phyloP scores from a whole-genome alignment of 1,140 invertebrate genomes.

The Anastrepha obliqua region DNA sequence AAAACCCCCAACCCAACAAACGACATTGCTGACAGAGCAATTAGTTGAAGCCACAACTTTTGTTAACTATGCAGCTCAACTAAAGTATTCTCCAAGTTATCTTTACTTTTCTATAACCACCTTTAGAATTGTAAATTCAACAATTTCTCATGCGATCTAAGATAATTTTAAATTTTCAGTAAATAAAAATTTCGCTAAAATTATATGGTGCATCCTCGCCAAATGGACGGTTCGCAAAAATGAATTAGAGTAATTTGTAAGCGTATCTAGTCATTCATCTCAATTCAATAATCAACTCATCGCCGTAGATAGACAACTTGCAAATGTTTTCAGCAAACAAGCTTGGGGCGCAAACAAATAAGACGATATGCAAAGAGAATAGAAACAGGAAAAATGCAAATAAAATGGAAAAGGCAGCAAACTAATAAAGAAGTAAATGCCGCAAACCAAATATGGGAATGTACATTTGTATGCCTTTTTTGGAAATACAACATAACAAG shows the following conservation, averaged over 20 bases:
- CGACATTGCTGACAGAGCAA: no score
- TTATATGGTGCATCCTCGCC: no score
- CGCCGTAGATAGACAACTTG: slow-evolving; percentile 50
- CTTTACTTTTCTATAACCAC: no score
- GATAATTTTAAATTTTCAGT: no score
- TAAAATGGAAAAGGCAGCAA: slow-evolving; percentile 19
- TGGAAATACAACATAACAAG: neutral
- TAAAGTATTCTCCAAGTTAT: no score
- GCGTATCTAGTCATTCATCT: slow-evolving; percentile 41
- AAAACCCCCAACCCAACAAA: no score
- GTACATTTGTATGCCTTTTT: slow-evolving; percentile 36
- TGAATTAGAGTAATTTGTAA: slow-evolving; percentile 53
- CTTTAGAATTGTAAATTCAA: no score
- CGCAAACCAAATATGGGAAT: slow-evolving; percentile 31
- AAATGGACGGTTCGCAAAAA: neutral
- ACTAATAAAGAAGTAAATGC: slow-evolving; percentile 53
- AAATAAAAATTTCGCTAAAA: no score
- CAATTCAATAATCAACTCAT: slow-evolving; percentile 53
- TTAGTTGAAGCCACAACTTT: no score
- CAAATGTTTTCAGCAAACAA: slow-evolving; percentile 45
- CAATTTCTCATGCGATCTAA: no score
- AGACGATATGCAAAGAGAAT: slow-evolving; percentile 26
- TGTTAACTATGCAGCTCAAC: no score
- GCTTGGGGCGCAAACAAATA: slow-evolving; percentile 16
- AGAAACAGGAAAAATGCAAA: neutral